phyloP scores from a whole-genome alignment of 2,888 invertebrate genomes.

The Germaria angustata region DNA sequence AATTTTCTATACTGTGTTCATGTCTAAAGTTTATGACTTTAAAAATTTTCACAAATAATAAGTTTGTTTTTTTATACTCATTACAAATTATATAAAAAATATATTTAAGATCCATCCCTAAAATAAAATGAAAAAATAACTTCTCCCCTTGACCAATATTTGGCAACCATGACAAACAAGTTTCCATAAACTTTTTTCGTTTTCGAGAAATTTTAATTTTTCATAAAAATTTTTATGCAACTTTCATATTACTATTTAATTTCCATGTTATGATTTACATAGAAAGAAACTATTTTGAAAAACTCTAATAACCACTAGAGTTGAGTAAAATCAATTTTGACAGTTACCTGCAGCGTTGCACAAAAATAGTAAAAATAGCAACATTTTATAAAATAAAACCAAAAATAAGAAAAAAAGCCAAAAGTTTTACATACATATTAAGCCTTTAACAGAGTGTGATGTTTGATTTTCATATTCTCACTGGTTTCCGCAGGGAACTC shows the following conservation, averaged over 20 bases:
- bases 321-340: conserved; percentile 78
- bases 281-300: conserved; percentile 57
- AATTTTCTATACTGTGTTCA: no score
- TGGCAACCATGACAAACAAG: not conserved
- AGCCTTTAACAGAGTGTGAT: conserved; percentile 58
- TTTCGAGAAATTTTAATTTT: conserved; percentile 42
- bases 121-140: no score
- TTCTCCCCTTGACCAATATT: not conserved
- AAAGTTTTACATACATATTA: conserved; percentile 47
- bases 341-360: conserved; percentile 76
- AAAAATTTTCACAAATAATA: no score
- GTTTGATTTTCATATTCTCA: conserved; percentile 57
- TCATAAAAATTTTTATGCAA: not conserved
- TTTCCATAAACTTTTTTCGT: conserved; percentile 54
- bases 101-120: not conserved
- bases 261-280: conserved; percentile 42
- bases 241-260: conserved; percentile 43
- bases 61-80: no score
- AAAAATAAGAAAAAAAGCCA: conserved; percentile 7
- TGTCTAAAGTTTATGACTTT: no score
- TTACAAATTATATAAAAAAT: no score
- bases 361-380: conserved; percentile 27
- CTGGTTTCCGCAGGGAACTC: conserved; percentile 37
- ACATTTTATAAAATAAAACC: conserved; percentile 27
- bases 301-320: conserved; percentile 68